Evolutionary conservation across 2,797 vertebrate species (phyloP), one percentile per base, ranked within the genome.

Genomic region (Oreonectes daqikongensis): DNA sequence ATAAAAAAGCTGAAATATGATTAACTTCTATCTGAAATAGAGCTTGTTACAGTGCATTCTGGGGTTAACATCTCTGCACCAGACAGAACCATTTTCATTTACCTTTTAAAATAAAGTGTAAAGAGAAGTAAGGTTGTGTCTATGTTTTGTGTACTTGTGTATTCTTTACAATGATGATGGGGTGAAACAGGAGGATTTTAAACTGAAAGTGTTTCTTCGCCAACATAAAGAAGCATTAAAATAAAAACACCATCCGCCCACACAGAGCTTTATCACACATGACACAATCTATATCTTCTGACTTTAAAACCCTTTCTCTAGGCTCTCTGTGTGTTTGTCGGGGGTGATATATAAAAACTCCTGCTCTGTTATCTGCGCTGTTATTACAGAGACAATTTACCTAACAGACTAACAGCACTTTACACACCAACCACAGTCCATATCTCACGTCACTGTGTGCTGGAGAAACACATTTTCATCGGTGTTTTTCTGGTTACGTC

Each of bases 241-340:
- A 75, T 66, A 75, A 67, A 75, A 30, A 67, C 44, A 35, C 72
- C 72, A 75, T 63, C 72, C 72, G 67, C 50, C 40, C 40, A 42
- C 40, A 7, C 35, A 22, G 32, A 48, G 61, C 40, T 53, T 75
- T 65, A 66, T 67, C 35, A 32, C 67, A 67, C 35, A 46, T 24
- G 18, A 42, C 12, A 42, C 53, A 66, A 4, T 42, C 53, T n/a
- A 1, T 26, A 1, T 53, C 32, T 20, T 28, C 30, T 10, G 71
- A 42, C 61, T 66, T 64, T 52, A 20, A 63, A 63, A 73, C 15
- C 2, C 59, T 38, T 74, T 53, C 2, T 40, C 67, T 26, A 8
- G 35, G 32, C n/a, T 35, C 8, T 35, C 35, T 35, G n/a, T n/a
- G n/a, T n/a, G n/a, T n/a, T n/a, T n/a, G n/a, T n/a, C n/a, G n/a